Conservation (phyloP, 2,797 vertebrate species). For the Alauda arvensis region DNA sequence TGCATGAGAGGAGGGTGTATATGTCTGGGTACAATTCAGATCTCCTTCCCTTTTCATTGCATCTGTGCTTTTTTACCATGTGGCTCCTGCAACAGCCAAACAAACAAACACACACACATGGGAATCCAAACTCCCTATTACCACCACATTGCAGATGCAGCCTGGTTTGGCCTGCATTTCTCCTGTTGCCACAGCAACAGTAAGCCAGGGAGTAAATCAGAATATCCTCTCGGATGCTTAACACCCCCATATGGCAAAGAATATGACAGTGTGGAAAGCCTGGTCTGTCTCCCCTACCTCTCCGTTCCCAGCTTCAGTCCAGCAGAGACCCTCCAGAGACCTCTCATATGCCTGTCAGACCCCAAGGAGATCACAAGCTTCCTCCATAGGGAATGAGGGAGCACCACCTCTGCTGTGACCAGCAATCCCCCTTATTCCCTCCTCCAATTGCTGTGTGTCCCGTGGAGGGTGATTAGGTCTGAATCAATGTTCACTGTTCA, state of each 20-base stretch:
- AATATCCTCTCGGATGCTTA: constrained; percentile 43
- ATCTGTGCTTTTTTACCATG: neutral
- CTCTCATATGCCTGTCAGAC: neutral
- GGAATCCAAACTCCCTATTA: constrained; percentile 64
- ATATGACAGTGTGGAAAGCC: constrained; percentile 27
- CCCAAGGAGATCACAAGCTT: neutral
- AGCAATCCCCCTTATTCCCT: neutral
- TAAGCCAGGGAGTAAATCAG: constrained; percentile 58
- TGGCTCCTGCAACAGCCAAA: constrained; percentile 48
- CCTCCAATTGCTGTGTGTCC: neutral
- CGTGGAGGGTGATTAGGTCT: neutral
- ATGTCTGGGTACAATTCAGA: neutral
- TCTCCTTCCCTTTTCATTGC: neutral
- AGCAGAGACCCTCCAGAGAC: constrained; percentile 7
- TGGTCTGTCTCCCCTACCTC: neutral
- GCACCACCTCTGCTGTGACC: neutral
- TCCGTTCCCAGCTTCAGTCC: neutral
- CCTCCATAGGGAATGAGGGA: neutral
- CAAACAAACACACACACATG: constrained; percentile 62
- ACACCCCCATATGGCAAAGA: constrained; percentile 39
- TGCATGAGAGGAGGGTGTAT: neutral
- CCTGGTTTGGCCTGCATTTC: constrained; percentile 67
- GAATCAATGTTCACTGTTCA: neutral
- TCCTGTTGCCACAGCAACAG: constrained; percentile 64
- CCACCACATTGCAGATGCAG: constrained; percentile 51